Percentiles rank a stretch among this genome's conserved stretches.
These are phyloP conservation scores for Zeugodacus cucurbitae DNA, from an alignment of 1,140 invertebrate species.

Conservation along the genomic window DNA sequence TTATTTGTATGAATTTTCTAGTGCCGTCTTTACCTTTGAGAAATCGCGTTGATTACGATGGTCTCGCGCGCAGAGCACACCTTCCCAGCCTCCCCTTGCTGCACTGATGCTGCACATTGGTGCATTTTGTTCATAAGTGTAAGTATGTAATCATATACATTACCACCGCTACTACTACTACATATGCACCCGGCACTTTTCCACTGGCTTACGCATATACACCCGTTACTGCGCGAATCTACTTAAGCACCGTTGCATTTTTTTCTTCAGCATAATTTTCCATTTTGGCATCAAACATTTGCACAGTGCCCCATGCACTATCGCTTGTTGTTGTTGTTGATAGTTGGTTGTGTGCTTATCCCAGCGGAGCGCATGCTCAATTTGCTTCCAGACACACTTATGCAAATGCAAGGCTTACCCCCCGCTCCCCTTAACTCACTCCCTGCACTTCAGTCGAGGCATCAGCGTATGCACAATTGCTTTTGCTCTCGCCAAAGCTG, in stretches of 20 bases:
- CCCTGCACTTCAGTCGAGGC: not conserved
- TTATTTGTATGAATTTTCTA: not conserved
- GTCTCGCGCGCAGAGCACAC: not conserved
- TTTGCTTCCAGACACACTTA: slow-evolving; percentile 12
- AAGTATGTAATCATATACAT: not conserved
- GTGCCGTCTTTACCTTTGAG: slow-evolving; percentile 8
- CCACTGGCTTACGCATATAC: not conserved
- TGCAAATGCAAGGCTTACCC: not conserved
- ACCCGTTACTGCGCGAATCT: not conserved
- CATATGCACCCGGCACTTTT: not conserved
- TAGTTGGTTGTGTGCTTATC: not conserved
- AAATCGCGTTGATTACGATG: not conserved
- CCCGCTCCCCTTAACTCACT: not conserved
- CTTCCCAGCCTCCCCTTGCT: too few relatives aligned
- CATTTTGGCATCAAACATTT: not conserved
- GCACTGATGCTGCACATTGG: not conserved
- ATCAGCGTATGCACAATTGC: not conserved
- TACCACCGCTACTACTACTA: not conserved
- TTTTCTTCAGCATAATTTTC: slow-evolving; percentile 4
- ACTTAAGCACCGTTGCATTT: slow-evolving; percentile 7
- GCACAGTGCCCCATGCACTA: not conserved
- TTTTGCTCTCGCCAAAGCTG: not conserved
- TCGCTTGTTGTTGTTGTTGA: not conserved
- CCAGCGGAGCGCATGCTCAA: slow-evolving; percentile 6
- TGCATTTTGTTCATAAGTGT: too few relatives aligned